Base-by-base conservation (phyloP, 1,140 invertebrate genomes). In the Macrobrachium rosenbergii region DNA sequence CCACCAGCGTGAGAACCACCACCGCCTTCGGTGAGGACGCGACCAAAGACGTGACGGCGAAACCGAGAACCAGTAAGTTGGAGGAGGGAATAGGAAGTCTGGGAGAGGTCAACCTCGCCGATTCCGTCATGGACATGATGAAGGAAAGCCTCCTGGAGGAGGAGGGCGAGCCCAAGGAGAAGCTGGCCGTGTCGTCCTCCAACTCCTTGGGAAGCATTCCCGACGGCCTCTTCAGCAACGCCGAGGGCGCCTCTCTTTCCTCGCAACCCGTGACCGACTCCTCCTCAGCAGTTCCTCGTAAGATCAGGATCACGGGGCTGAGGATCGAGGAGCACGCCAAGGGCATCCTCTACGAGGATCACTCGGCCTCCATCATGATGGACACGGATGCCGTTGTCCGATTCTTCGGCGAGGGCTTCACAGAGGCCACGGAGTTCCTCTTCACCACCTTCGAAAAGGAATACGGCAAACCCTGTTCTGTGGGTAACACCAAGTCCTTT, bases 291-390 rank as follows among this genome's bases (percentile, higher is more conserved):
- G 17, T 37, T 17, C 28, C 6, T 17, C 12, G 75, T 8, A 37
- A 63, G 59, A n/a, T 77, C 12, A 77, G 45, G 75, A 58, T 84
- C 5, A 64, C 60, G 73, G 82, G 82, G 11, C 73, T 84, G 23
- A 63, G 82, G 58, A 75, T 84, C 19, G 82, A 84, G 75, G 17
- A 28, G 11, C 82, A 84, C 75, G 21, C 5, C 23, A 84, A 84
- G 82, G 82, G 82, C 75, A 77, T 84, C 58, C 23, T 45, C 2
- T 84, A 84, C 37, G 82, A 84, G 23, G 73, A 63, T 0, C 11
- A 62, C 28, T 21, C 82, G 0, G 75, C 73, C 60, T 43, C 43
- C 82, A 10, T 84, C 37, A 58, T 64, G 28, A 60, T 43, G 28
- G 43, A 67, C 28, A 45, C 73, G n/a, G 75, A 77, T 0, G 82